Percentiles rank a stretch among this genome's conserved stretches.
phyloP scores from a whole-genome alignment of 2,113 vertebrate genomes.

The Microcebus murinus region DNA sequence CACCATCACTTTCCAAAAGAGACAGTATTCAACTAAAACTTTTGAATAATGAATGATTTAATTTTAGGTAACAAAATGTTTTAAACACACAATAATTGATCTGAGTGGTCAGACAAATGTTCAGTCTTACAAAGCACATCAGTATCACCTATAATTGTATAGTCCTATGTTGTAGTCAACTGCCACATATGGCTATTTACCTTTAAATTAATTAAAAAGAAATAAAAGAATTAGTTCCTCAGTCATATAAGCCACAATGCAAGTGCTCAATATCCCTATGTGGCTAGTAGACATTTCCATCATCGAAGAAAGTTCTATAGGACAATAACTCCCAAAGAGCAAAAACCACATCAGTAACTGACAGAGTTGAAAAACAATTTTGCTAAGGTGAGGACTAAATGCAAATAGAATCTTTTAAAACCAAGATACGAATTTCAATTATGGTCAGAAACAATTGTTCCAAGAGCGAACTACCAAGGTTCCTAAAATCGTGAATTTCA shows the following conservation, averaged over 20 bases:
- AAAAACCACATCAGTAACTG: neutral
- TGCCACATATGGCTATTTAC: neutral
- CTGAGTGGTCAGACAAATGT: neutral
- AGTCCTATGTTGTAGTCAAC: neutral
- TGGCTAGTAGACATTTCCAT: neutral
- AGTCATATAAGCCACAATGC: neutral
- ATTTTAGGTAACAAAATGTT: constrained; percentile 48
- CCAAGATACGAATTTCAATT: neutral
- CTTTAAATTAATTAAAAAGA: constrained; percentile 26
- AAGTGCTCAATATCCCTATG: neutral
- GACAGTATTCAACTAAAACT: neutral
- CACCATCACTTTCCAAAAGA: neutral
- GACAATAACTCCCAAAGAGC: neutral
- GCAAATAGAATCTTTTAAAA: neutral
- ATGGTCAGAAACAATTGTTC: neutral
- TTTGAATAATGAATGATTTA: neutral
- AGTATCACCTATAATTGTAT: neutral
- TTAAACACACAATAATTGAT: neutral
- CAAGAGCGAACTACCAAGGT: neutral
- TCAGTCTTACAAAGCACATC: constrained; percentile 7
- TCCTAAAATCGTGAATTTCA: constrained; percentile 39
- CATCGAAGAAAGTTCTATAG: constrained; percentile 10
- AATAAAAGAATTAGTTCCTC: constrained; percentile 1
- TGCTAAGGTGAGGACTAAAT: neutral
- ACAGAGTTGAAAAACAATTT: neutral